Conservation (phyloP, 1,140 invertebrate species). For the Pseudomyrmex flavicornis region DNA sequence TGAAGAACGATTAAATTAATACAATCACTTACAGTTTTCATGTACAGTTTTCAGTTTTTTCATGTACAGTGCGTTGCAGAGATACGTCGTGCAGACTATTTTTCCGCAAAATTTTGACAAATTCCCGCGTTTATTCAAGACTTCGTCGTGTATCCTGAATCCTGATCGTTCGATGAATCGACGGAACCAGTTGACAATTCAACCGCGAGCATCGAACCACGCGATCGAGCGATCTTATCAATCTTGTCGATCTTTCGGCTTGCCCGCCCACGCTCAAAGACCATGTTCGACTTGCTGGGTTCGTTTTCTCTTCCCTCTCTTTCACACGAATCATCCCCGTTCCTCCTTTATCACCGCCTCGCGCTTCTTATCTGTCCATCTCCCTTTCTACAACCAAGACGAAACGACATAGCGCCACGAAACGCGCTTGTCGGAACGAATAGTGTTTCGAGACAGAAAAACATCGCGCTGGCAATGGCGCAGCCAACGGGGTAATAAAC, state of each 20-base stretch:
- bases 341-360: slow-evolving; percentile 48
- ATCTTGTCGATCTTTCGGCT: slow-evolving; percentile 67
- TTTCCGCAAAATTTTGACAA: slow-evolving; percentile 13
- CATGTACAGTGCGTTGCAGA: not conserved
- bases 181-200: slow-evolving; percentile 60
- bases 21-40: not conserved
- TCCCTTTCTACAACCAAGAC: slow-evolving; percentile 44
- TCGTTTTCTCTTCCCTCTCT: slow-evolving; percentile 25
- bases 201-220: slow-evolving; percentile 55
- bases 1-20: slow-evolving; percentile 20
- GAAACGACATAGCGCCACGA: slow-evolving; percentile 40
- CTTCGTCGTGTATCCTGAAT: slow-evolving; percentile 9
- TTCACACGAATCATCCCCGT: slow-evolving; percentile 46
- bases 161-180: slow-evolving; percentile 47
- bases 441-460: slow-evolving; percentile 54
- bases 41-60: too few relatives aligned
- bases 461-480: slow-evolving; percentile 13
- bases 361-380: slow-evolving; percentile 50
- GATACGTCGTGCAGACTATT: slow-evolving; percentile 1
- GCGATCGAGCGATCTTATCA: slow-evolving; percentile 59
- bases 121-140: not conserved
- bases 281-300: slow-evolving; percentile 33
- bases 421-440: slow-evolving; percentile 43
- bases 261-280: slow-evolving; percentile 62
- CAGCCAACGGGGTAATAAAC: slow-evolving; percentile 2